These are phyloP conservation scores for Myiagra hebetior DNA, from an alignment of 2,113 vertebrate genomes.

Conservation along the genomic window DNA sequence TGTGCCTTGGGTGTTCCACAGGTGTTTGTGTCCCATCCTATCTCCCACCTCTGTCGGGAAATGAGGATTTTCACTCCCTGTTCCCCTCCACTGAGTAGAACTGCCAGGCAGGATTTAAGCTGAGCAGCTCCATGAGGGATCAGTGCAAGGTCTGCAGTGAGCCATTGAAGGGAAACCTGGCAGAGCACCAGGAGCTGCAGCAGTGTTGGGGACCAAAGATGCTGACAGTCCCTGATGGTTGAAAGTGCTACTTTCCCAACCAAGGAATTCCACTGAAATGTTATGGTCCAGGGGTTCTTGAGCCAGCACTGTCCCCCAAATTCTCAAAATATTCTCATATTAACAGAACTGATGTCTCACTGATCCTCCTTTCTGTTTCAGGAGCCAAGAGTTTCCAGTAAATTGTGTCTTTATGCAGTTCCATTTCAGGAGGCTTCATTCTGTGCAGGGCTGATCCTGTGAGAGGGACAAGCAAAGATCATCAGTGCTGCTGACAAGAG, in stretches of 20 bases:
- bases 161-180: background rate
- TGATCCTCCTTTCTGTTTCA: background rate
- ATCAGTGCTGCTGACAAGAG: slow-evolving; percentile 65
- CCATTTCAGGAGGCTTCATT: slow-evolving; percentile 27
- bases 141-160: background rate
- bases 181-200: background rate
- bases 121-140: background rate
- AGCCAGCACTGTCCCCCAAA: background rate
- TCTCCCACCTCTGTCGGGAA: background rate
- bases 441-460: slow-evolving; percentile 48
- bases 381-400: background rate
- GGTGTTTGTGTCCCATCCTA: background rate
- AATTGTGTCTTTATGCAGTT: background rate
- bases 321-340: background rate
- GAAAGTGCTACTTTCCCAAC: background rate
- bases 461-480: slow-evolving; percentile 63
- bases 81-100: background rate
- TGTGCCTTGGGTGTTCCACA: background rate
- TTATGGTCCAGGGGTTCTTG: background rate
- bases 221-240: background rate
- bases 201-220: background rate
- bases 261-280: background rate
- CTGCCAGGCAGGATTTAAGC: background rate
- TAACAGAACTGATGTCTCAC: background rate
- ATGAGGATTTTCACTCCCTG: background rate